phyloP scores from a whole-genome alignment of 2,797 vertebrate genomes.

The Chelmon rostratus region DNA sequence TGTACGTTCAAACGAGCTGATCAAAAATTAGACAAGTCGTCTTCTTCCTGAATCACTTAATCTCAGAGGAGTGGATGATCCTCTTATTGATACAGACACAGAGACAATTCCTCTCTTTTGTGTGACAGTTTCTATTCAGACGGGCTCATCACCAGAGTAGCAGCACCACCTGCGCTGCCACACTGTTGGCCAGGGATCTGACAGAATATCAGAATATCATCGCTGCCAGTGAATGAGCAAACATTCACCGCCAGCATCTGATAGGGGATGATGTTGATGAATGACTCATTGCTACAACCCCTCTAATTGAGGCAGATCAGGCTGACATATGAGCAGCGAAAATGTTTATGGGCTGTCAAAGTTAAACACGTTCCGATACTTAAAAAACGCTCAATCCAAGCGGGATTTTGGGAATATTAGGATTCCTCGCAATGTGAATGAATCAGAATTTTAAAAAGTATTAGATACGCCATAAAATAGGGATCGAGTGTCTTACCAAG shows the following conservation, averaged over 20 bases:
- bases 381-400: slow-evolving; percentile 19
- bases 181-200: slow-evolving; percentile 75
- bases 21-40: slow-evolving; percentile 30
- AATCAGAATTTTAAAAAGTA: slow-evolving; percentile 1
- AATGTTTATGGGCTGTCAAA: slow-evolving; percentile 62
- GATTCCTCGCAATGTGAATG: background rate
- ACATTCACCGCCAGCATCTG: slow-evolving; percentile 77
- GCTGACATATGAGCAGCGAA: slow-evolving; percentile 63
- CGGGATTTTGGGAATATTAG: slow-evolving; percentile 1
- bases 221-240: slow-evolving; percentile 72
- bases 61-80: slow-evolving; percentile 46
- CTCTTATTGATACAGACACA: slow-evolving; percentile 61
- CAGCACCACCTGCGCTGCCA: slow-evolving; percentile 71
- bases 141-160: slow-evolving; percentile 57
- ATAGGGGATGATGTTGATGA: slow-evolving; percentile 76
- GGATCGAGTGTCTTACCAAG: slow-evolving; percentile 3
- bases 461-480: background rate
- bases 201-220: slow-evolving; percentile 73
- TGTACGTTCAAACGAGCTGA: slow-evolving; percentile 19
- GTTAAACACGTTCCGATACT: slow-evolving; percentile 33
- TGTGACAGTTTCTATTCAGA: slow-evolving; percentile 60
- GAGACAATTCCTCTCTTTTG: slow-evolving; percentile 56
- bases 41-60: slow-evolving; percentile 43
- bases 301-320: slow-evolving; percentile 75
- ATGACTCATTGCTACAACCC: slow-evolving; percentile 73